Evolutionary conservation across 2,113 vertebrate species (phyloP).

Genomic region (Campylomormyrus tamandua): DNA sequence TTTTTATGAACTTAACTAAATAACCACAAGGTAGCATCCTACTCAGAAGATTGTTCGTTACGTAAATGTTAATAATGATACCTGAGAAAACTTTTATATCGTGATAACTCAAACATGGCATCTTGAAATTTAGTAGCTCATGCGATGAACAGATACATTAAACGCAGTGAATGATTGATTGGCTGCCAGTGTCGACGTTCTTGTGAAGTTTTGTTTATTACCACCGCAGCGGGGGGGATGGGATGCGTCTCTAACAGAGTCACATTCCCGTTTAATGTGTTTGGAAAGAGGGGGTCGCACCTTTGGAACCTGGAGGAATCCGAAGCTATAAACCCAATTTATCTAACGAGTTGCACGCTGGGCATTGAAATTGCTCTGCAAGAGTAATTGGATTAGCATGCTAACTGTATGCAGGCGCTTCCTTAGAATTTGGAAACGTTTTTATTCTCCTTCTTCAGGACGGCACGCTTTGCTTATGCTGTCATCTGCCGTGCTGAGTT

Average conservation of each 20-base stretch:
- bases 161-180: background rate
- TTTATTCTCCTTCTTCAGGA: background rate
- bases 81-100: background rate
- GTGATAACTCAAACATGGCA: background rate
- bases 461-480: background rate
- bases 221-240: constrained; percentile 19
- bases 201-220: background rate
- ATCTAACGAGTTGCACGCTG: constrained; percentile 54
- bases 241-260: constrained; percentile 51
- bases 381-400: constrained; percentile 54
- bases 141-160: background rate
- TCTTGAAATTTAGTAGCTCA: background rate
- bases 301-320: constrained; percentile 47
- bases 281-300: constrained; percentile 39
- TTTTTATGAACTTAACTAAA: background rate
- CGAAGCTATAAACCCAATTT: constrained; percentile 56
- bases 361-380: constrained; percentile 49
- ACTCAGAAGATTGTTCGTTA: background rate
- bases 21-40: background rate
- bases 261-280: constrained; percentile 35
- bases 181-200: background rate
- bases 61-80: background rate
- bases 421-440: constrained; percentile 19
- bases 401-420: constrained; percentile 31
- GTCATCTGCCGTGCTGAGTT: constrained; percentile 8